Evolutionary conservation across 2,113 vertebrate species (phyloP), one percentile per base, ranked within the genome.

Genomic region (Periophthalmus modestus): DNA sequence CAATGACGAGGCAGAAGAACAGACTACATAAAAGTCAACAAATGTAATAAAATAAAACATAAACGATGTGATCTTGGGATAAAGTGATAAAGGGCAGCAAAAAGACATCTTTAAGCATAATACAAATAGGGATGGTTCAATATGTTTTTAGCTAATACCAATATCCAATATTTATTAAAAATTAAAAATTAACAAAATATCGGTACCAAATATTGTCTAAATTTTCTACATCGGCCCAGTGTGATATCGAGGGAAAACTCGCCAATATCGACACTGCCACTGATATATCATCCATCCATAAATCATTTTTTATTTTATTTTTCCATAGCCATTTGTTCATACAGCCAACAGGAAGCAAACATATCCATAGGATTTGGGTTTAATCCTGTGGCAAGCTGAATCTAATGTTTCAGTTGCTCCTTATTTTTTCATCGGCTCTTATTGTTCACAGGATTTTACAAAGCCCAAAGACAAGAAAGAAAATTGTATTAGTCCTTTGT

Each of bases 1-100:
- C 69, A 82, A 72, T 48, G 14, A 43, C 39, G 39, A 77, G 63
- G 36, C 43, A 57, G 24, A 46, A 46, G 9, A 33, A 62, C 7
- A 34, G 59, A 62, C 28, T 1, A 39, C 2, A n/a, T 5, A 43
- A 23, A n/a, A 48, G 24, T 4, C 3, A 34, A 34, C 2, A 79
- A 6, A 58, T 58, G n/a, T 28, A 33, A 59, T 59, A 7, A n/a
- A 9, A 54, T n/a, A 39, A 65, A 7, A n/a, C 7, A 54, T n/a
- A 39, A 65, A n/a, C 9, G 9, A 34, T 19, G 59, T 62, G 59
- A 62, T 57, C 33, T 5, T 24, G 16, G 2, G 28, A 28, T 16
- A 50, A 7, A 75, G 43, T 39, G 36, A 69, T 2, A 61, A 2
- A 28, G 9, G 58, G 16, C 21, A 61, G 24, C 61, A 73, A 78